Base-by-base conservation (phyloP, 2,797 vertebrate genomes). In the Pangasius mekongensis region DNA sequence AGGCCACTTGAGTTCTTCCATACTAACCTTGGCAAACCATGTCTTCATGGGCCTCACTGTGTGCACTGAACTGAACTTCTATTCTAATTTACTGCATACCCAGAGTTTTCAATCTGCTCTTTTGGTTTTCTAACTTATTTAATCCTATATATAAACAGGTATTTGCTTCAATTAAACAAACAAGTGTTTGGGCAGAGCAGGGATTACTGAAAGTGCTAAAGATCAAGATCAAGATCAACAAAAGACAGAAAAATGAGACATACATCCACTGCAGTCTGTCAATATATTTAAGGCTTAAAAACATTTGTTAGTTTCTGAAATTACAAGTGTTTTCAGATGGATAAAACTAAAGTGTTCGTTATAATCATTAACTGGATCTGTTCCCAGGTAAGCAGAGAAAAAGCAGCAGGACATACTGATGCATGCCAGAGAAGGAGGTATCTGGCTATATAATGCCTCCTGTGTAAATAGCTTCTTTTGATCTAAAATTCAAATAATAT, bases 391-490 rank as follows among this genome's bases (percentile, higher is more conserved):
- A 62, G 49, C 39, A 56, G 49, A 71, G 7, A 56, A 36, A 36
- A 54, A 85, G 8, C 64, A 85, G 22, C 33, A 73, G 49, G 27
- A 74, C 56, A 56, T 49, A 18, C 22, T 49, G 71, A 62, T 62
- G 73, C n/a, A 52, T 77, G 27, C 18, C n/a, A 77, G 33, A 76
- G 69, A 18, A 76, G 52, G 8, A 24, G n/a, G 30, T n/a, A 71
- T 27, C 22, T 58, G 49, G 16, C 85, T 20, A 33, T 24, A 49
- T 24, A 39, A 56, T 33, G 64, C 16, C 39, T 33, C 8, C 16
- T 33, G 83, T 39, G 39, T 30, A 73, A 85, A 71, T 36, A 54
- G 18, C n/a, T 84, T 54, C 83, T 49, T 66, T 83, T 49, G 13
- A 64, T n/a, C 24, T 56, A 2, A 84, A 84, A 52, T 54, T 52